A percentile compares a stretch with the other conserved stretches of the same genome.
These are phyloP conservation scores for Hylaeus anthracinus DNA, from an alignment of 1,140 invertebrate species.

Conservation along the genomic window DNA sequence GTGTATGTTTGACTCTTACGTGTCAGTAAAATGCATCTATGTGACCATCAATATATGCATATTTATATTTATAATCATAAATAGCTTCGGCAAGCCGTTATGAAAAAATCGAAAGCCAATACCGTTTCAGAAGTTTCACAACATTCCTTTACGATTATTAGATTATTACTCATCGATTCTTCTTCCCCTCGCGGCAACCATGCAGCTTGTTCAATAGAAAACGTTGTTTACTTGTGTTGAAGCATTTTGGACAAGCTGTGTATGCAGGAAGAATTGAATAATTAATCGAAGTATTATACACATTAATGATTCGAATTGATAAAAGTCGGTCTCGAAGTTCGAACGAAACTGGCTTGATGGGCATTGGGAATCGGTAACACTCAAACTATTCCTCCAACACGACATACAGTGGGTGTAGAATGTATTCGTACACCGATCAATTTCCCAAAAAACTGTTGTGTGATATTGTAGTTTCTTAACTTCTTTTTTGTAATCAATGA, in stretches of 20 bases:
- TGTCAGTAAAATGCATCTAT: conserved; percentile 34
- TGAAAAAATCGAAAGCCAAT: background rate
- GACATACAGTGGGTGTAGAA: too few species aligned
- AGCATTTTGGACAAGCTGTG: background rate
- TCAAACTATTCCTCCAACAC: background rate
- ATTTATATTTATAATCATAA: conserved; percentile 16
- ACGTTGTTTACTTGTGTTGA: background rate
- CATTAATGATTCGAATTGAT: background rate
- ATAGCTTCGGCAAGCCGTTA: conserved; percentile 10
- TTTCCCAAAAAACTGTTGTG: too few species aligned
- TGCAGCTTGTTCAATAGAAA: background rate
- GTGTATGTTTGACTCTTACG: conserved; percentile 44
- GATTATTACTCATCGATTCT: background rate
- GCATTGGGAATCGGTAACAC: background rate
- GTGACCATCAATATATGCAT: conserved; percentile 9
- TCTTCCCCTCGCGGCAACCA: background rate
- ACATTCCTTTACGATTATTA: background rate
- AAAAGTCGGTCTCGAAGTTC: background rate
- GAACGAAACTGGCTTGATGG: conserved; percentile 4
- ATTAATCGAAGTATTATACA: too few species aligned
- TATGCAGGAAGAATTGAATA: background rate
- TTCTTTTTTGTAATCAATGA: too few species aligned
- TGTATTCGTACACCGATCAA: too few species aligned
- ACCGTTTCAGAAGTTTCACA: background rate
- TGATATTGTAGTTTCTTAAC: too few species aligned